phyloP scores from a whole-genome alignment of 2,797 vertebrate species.

The Brachyrhaphis roseni region DNA sequence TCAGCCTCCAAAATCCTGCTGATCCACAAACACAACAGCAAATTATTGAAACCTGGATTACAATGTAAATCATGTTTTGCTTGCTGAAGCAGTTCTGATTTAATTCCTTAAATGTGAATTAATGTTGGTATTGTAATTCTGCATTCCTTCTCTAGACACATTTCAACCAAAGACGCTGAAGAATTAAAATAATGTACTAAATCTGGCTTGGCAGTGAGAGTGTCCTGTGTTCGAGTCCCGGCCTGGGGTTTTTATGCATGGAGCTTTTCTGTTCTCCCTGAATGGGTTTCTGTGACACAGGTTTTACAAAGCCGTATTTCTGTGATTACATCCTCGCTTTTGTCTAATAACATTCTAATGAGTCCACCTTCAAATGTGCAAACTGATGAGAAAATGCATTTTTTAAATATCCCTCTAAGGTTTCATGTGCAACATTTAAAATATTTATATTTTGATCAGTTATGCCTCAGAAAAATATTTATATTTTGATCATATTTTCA shows the following conservation, averaged over 20 bases:
- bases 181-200: neutral
- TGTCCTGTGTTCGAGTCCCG: too few species aligned
- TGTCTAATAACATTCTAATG: neutral
- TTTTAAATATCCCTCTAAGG: neutral
- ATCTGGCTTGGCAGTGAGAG: neutral
- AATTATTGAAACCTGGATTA: neutral
- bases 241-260: too few species aligned
- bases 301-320: neutral
- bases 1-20: neutral
- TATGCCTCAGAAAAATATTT: neutral
- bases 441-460: neutral
- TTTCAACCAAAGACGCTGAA: neutral
- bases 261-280: neutral
- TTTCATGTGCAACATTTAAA: neutral
- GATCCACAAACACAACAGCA: neutral
- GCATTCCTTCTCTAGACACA: neutral
- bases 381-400: neutral
- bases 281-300: neutral
- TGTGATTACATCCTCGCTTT: neutral
- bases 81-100: neutral
- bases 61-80: neutral
- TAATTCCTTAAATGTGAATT: conserved; percentile 8
- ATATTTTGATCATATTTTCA: neutral
- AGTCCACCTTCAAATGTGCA: neutral
- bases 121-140: neutral